Conservation (phyloP, 2,888 invertebrate species). For the Danaus chrysippus region DNA sequence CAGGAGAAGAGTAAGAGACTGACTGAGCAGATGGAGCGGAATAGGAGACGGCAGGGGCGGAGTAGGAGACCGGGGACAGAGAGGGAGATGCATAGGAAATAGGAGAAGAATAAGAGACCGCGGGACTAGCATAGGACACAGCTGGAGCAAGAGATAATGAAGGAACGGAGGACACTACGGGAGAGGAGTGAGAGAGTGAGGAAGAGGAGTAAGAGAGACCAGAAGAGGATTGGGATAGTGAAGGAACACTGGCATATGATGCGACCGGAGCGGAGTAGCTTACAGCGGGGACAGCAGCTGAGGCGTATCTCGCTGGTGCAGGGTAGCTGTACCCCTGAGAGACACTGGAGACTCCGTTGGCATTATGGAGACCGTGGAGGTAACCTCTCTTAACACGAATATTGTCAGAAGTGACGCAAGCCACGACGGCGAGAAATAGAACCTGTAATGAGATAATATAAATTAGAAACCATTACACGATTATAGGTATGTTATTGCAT, state of each 20-base stretch:
- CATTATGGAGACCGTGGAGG: slow-evolving; percentile 34
- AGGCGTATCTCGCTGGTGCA: slow-evolving; percentile 25
- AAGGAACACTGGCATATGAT: not conserved
- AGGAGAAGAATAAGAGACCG: slow-evolving; percentile 6
- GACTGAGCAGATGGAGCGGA: too few relatives aligned
- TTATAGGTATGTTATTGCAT: not conserved
- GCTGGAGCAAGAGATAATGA: slow-evolving; percentile 21
- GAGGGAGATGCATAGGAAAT: not conserved
- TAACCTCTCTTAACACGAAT: slow-evolving; percentile 48
- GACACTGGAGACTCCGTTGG: slow-evolving; percentile 16
- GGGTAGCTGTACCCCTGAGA: slow-evolving; percentile 22
- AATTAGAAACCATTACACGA: not conserved
- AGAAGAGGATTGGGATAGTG: not conserved
- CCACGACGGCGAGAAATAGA: slow-evolving; percentile 38
- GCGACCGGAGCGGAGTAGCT: slow-evolving; percentile 22
- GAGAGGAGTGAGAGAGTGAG: slow-evolving; percentile 20
- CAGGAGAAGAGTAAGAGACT: not conserved
- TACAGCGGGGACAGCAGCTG: slow-evolving; percentile 21
- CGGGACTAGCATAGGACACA: slow-evolving; percentile 13
- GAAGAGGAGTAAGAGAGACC: not conserved
- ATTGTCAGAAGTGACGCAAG: slow-evolving; percentile 37
- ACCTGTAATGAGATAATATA: slow-evolving; percentile 25
- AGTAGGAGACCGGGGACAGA: too few relatives aligned
- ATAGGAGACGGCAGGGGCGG: too few relatives aligned
- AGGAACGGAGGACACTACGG: slow-evolving; percentile 20